Percentiles rank a stretch among this genome's conserved stretches.
Evolutionary conservation across 2,797 vertebrate species (phyloP).

Genomic region (Danio albolineatus): DNA sequence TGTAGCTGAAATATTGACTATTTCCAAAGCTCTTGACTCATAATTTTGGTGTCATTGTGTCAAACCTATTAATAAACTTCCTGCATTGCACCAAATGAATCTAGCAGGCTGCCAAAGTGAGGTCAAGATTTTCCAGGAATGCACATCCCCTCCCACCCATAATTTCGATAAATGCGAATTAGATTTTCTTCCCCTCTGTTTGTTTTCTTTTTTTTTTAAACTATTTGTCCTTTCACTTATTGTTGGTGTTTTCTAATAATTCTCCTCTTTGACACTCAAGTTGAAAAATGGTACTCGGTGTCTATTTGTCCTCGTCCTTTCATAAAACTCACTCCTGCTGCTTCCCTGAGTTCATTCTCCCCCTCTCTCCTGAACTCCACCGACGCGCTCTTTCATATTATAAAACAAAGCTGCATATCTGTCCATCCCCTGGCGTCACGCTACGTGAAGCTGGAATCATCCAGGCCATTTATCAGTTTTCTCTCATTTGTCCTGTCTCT

Average conservation of each 20-base stretch:
- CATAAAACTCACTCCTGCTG: constrained; percentile 15
- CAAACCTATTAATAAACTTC: constrained; percentile 38
- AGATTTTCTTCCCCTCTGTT: not conserved
- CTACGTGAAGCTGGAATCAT: constrained; percentile 32
- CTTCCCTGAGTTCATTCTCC: not conserved
- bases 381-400: constrained; percentile 44
- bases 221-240: constrained; percentile 13
- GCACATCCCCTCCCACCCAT: not conserved
- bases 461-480: constrained; percentile 38
- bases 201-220: constrained; percentile 3
- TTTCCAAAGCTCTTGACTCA: constrained; percentile 23
- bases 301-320: constrained; percentile 38
- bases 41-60: constrained; percentile 34
- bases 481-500: constrained; percentile 43
- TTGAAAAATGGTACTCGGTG: constrained; percentile 10
- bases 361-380: constrained; percentile 9
- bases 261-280: constrained; percentile 26
- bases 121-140: constrained; percentile 39
- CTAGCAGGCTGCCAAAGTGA: constrained; percentile 32
- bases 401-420: constrained; percentile 32
- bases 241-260: constrained; percentile 7
- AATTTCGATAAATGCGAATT: constrained; percentile 21
- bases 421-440: constrained; percentile 34
- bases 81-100: not conserved
- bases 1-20: constrained; percentile 9